Base-by-base conservation (phyloP, 2,888 invertebrate species). In the Ichneumoninae sp. region DNA sequence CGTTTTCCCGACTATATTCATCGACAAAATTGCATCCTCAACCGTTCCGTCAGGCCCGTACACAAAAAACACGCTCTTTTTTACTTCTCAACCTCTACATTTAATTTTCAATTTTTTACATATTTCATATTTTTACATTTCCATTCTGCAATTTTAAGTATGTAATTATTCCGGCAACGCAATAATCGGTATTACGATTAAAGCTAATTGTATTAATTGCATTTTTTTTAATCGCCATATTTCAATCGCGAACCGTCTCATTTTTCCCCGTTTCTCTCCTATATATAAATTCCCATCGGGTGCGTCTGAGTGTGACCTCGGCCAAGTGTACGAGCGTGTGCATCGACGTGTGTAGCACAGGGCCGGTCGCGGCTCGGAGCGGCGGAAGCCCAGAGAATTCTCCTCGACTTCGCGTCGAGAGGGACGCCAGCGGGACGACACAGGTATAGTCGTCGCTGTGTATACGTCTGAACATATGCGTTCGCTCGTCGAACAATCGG, bases 231-330 rank as follows among this genome's bases (percentile, higher is more conserved):
- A 13, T 40, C 44, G 3, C 3, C 16, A 16, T 47, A 16, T 16
- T 47, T 47, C 44, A 47, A 16, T 47, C 1, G 44, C 44, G 26
- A 26, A 57, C 22, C 19, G 63, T 60, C 60, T 22, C 63, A 74
- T 63, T 60, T 60, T 63, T 47, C 74, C 74, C 60, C 26, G 57
- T 22, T 47, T 33, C 7, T 63, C 7, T 33, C 33, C 33, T 50
- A 71, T 79, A 70, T 70, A 66, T 52, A 60, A 70, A 66, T 82
- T 60, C 44, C 40, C 33, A 57, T 52, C 74, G 70, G 75, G 79
- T 76, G 76, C 79, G 71, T 78, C 66, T 60, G 40, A 81, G 78
- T 78, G 78, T 78, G 81, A 84, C 74, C 76, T 85, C 76, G 79
- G 63, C 71, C 68, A 19, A 70, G 75, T 57, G 71, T 65, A 22